Evolutionary conservation across 2,888 invertebrate genomes (phyloP), one percentile per base, ranked within the genome.

Genomic region (Odontomyia ornata): DNA sequence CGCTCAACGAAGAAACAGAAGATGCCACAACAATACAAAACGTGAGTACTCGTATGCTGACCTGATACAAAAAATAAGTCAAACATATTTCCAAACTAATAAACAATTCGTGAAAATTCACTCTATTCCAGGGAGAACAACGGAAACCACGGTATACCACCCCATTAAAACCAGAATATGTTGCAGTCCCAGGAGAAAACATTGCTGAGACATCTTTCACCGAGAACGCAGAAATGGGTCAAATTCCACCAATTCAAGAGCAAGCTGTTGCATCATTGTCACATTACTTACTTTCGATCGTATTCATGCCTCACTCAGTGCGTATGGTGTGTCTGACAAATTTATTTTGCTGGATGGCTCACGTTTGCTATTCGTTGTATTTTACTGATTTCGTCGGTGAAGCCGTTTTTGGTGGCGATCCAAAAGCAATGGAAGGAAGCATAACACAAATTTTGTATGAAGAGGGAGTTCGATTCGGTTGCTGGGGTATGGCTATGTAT

Each of bases 291-390:
- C 89, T 91, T 81, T 97, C 98, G 4, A 97, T 98, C 77, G 87
- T 98, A n/a, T 90, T 92, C 84, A 97, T 98, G 95, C 98, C 98
- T 0, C 88, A 88, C 82, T 96, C 96, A 0, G 88, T 98, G 80
- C 89, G 93, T 43, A 91, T 96, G 83, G 90, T 98, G 13, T 98
- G 98, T 83, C 84, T 97, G 79, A 98, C 98, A 15, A 98, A 98
- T 88, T 89, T 98, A 46, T 98, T 98, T 87, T 97, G 97, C 84
- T 98, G 98, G 98, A 98, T 97, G 97, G 96, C 97, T 0, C 94
- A 98, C 82, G 97, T 98, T 62, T 97, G 97, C 85, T 98, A 98
- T 85, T 97, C 97, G 0, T 88, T 98, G 5, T 98, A 97, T 86
- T 98, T 98, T 86, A 98, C 98, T 0, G 97, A 98, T 87, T 98